Percentiles rank a stretch among this genome's conserved stretches.
These are phyloP conservation scores for Crenuchus spilurus DNA, from an alignment of 2,797 vertebrate species.

Conservation along the genomic window DNA sequence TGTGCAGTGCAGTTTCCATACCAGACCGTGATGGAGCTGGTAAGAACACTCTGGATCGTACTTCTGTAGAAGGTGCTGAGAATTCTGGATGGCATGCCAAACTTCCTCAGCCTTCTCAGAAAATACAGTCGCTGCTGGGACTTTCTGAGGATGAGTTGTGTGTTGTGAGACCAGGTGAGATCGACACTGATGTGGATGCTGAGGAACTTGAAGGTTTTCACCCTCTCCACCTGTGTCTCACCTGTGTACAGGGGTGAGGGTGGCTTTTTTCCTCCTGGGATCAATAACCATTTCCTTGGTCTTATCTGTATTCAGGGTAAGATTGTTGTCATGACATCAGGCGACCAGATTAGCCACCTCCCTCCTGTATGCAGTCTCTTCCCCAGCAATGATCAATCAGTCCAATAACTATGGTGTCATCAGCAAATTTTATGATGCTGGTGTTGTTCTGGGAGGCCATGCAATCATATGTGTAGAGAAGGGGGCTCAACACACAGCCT, in stretches of 20 bases:
- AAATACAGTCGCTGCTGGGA: no score
- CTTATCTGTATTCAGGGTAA: not conserved
- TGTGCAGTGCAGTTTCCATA: no score
- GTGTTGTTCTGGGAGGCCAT: no score
- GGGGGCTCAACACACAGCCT: not conserved
- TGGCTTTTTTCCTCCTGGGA: not conserved
- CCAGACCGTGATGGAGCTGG: no score
- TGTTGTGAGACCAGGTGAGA: not conserved
- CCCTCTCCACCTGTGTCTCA: not conserved
- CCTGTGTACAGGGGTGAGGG: not conserved
- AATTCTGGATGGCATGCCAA: not conserved
- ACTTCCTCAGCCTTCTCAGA: no score
- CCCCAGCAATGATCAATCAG: not conserved
- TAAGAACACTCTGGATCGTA: not conserved
- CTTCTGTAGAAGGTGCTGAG: no score
- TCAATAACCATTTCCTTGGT: not conserved
- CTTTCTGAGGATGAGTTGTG: not conserved
- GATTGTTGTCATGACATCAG: not conserved
- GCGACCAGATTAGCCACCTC: not conserved
- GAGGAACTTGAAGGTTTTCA: not conserved
- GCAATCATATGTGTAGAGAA: no score
- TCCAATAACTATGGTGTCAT: not conserved
- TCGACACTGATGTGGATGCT: not conserved
- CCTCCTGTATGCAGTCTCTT: not conserved
- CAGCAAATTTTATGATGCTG: no score